Evolutionary conservation across 1,140 invertebrate genomes (phyloP), one percentile per base, ranked within the genome.

Genomic region (Eubasilissa regina): DNA sequence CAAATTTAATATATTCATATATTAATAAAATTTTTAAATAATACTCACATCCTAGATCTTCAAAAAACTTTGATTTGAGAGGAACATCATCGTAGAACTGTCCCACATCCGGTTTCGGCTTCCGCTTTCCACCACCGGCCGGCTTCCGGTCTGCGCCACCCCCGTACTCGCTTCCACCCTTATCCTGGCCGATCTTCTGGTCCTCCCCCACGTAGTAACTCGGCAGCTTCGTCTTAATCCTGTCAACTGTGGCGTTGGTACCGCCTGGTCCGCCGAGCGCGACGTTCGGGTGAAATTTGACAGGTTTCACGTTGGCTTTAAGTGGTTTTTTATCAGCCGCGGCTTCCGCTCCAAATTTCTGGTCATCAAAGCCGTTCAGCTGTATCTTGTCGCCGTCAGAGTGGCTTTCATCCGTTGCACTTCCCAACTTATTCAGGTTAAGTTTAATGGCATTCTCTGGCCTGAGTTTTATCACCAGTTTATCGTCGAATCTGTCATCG

Each of bases 1-100:
- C n/a, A n/a, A n/a, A n/a, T n/a, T n/a, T n/a, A n/a, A n/a, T n/a
- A n/a, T n/a, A n/a, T n/a, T n/a, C n/a, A n/a, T n/a, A n/a, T n/a
- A n/a, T n/a, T n/a, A n/a, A n/a, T n/a, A n/a, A n/a, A n/a, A n/a
- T n/a, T 43, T 43, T 7, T 0, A 73, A 73, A 73, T 51, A 51
- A 73, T 85, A 91, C 90, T 91, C 86, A 91, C 90, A 80, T 85
- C 90, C 90, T 75, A 91, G 85, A 82, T 91, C 89, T 77, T 91
- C 90, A 83, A 91, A 91, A 80, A 91, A 91, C 82, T 90, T 87
- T 77, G 85, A 86, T 78, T 90, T 85, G 51, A 80, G 77, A 11
- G 81, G 81, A 43, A 82, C 81, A 21, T 75, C 85, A 35, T 82
- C 81, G 64, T 82, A 82, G 55, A 82, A 82, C 9, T 82, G 81